Base-by-base conservation (phyloP, 2,113 vertebrate species). In the Lanius collurio region DNA sequence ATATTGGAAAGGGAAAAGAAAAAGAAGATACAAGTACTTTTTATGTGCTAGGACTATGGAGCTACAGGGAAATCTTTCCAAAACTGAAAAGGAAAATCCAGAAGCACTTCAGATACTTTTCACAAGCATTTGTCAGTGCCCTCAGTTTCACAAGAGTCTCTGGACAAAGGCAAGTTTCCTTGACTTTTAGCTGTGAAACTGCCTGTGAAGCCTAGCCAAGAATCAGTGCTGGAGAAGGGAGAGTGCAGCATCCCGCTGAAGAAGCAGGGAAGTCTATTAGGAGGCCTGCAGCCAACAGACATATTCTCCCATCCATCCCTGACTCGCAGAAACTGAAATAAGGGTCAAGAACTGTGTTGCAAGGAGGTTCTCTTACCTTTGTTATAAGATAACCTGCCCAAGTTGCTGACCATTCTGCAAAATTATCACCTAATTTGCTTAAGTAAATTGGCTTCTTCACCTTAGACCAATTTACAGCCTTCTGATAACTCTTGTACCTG, bases 311-410 rank as follows among this genome's bases (percentile, higher is more conserved):
- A 78, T 8, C 50, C 39, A 56, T 2, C 22, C 31, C 27, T 28
- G 24, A 60, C 42, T 33, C 73, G 49, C 53, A 89, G 41, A 86
- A 93, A 52, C 21, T 2, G 7, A 75, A 85, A 64, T 35, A 26
- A 47, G 6, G 27, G 46, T 87, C 30, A 76, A 87, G 19, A 59
- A 55, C 15, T 31, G 7, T 69, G 22, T 46, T 37, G 24, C 42
- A 39, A 23, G 59, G 7, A 88, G 13, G n/a, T 80, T 87, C 31
- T 93, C 98, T 96, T 94, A 99, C 99, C 98, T 99, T 99, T 97
- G 99, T 99, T 97, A 99, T 99, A 79, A 99, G 99, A 94, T 99
- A 99, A 57, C 99, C 99, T 33, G 99, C 99, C 99, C 99, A 99
- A 42, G 99, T 99, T 75, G 99, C 99, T 30, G 99, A 99, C 99